Conservation (phyloP, 2,797 vertebrate genomes). For the Acanthurus tractus region DNA sequence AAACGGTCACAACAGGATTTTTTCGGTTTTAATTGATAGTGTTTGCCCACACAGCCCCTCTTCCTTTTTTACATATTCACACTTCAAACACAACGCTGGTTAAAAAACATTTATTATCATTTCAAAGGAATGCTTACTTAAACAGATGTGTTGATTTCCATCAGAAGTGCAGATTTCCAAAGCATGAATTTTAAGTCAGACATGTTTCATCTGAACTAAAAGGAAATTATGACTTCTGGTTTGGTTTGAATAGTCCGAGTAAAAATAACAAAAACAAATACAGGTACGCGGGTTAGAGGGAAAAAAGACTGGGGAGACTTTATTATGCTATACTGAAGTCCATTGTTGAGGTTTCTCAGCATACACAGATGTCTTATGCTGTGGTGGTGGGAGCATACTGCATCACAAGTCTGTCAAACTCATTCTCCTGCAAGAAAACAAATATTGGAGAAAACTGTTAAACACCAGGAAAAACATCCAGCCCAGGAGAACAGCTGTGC, state of each 20-base stretch:
- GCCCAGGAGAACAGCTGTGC: constrained; percentile 37
- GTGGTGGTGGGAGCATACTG: constrained; percentile 90
- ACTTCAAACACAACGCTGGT: constrained; percentile 11
- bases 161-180: constrained; percentile 46
- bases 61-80: background rate
- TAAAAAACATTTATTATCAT: constrained; percentile 69
- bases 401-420: constrained; percentile 92
- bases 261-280: constrained; percentile 46
- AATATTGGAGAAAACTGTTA: constrained; percentile 47
- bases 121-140: constrained; percentile 66
- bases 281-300: constrained; percentile 14
- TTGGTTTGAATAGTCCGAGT: constrained; percentile 47
- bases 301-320: constrained; percentile 3
- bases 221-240: background rate
- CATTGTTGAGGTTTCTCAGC: constrained; percentile 7
- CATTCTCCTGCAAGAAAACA: constrained; percentile 89
- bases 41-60: too few relatives aligned
- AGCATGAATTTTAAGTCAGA: constrained; percentile 10
- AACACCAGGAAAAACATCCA: constrained; percentile 26
- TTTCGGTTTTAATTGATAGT: background rate
- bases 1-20: background rate
- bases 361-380: constrained; percentile 57
- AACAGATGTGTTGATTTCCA: constrained; percentile 21
- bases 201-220: background rate
- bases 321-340: constrained; percentile 22